phyloP scores from a whole-genome alignment of 2,888 invertebrate genomes.

The Gari tellinella region DNA sequence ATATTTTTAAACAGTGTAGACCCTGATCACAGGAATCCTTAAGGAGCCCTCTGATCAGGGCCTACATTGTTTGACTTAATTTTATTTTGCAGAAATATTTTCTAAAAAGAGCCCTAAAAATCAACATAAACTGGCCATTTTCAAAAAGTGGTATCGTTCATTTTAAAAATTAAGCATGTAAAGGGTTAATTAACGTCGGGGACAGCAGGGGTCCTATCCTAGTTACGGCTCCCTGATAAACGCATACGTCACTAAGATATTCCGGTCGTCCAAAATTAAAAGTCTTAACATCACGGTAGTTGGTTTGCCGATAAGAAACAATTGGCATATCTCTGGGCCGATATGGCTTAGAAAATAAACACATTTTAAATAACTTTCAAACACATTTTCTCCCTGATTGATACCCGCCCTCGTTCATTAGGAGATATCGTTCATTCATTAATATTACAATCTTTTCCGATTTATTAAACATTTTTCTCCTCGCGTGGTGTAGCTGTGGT shows the following conservation, averaged over 20 bases:
- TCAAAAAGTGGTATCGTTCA: no score
- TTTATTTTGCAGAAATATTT: no score
- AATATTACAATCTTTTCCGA: constrained; percentile 45
- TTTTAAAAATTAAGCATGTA: no score
- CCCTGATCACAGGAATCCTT: no score
- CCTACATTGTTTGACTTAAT: no score
- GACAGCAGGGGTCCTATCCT: constrained; percentile 33
- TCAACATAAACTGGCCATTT: no score
- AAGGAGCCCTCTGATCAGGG: no score
- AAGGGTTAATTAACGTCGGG: no score
- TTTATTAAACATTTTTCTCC: constrained; percentile 61
- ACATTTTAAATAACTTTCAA: constrained; percentile 67
- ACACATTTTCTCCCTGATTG: constrained; percentile 62
- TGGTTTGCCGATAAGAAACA: constrained; percentile 56
- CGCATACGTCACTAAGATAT: constrained; percentile 26
- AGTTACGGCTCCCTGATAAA: constrained; percentile 36
- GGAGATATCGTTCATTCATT: constrained; percentile 53
- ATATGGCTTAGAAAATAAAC: constrained; percentile 64
- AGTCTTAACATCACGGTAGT: constrained; percentile 52
- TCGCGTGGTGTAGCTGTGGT: constrained; percentile 43
- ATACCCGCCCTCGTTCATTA: constrained; percentile 52
- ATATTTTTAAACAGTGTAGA: no score
- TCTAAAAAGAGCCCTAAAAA: no score
- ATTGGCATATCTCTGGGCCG: constrained; percentile 40
- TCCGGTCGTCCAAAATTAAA: constrained; percentile 53